phyloP scores from a whole-genome alignment of 1,140 invertebrate species.

The Cylas formicarius region DNA sequence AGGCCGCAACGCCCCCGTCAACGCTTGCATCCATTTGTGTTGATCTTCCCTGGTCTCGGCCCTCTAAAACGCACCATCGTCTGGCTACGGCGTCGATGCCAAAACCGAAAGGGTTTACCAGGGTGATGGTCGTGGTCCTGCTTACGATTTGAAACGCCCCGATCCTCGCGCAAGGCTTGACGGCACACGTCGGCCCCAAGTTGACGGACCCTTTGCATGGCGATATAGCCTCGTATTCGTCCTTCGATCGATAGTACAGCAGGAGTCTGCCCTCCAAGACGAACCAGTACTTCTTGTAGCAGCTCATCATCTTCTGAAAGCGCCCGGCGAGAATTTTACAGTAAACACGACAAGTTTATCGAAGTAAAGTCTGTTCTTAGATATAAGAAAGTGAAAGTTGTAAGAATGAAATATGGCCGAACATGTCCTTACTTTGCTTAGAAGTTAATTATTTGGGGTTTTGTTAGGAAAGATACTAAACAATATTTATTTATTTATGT shows the following conservation, averaged over 20 bases:
- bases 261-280: slow-evolving; percentile 49
- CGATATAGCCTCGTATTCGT: slow-evolving; percentile 47
- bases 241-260: slow-evolving; percentile 47
- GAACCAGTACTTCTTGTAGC: slow-evolving; percentile 50
- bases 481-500: background rate
- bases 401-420: background rate
- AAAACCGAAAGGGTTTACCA: no score
- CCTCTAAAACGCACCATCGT: slow-evolving; percentile 36
- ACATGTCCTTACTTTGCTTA: background rate
- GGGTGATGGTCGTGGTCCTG: slow-evolving; percentile 42
- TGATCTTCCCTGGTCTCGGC: slow-evolving; percentile 38
- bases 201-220: slow-evolving; percentile 49
- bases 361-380: no score
- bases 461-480: background rate
- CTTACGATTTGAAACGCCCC: slow-evolving; percentile 43
- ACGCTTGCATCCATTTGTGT: slow-evolving; percentile 44
- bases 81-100: no score
- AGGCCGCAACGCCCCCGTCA: slow-evolving; percentile 39
- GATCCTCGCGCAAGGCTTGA: slow-evolving; percentile 36
- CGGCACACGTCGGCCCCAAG: slow-evolving; percentile 42
- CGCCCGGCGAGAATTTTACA: no score
- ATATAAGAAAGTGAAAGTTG: slow-evolving; percentile 6
- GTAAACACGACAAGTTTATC: no score
- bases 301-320: slow-evolving; percentile 42
- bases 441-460: background rate